Conservation (phyloP, 2,888 invertebrate genomes). For the Galerucella nymphaeae region DNA sequence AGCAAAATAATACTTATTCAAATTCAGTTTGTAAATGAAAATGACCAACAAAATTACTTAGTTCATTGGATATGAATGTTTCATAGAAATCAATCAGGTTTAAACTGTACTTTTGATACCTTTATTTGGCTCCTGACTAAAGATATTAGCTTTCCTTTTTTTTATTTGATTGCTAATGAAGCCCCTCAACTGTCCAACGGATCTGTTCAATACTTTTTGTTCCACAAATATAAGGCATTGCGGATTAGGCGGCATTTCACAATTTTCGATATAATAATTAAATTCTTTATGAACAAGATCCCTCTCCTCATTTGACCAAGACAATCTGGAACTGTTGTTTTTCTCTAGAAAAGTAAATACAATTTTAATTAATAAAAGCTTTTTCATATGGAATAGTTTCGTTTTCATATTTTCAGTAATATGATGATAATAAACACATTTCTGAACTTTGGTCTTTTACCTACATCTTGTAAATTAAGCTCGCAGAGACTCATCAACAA, state of each 20-base stretch:
- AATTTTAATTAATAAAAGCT: not conserved
- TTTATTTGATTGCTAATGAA: not conserved
- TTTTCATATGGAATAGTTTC: too few species aligned
- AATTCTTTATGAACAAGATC: slow-evolving; percentile 3
- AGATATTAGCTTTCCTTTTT: not conserved
- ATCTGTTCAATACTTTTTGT: not conserved
- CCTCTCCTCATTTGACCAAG: not conserved
- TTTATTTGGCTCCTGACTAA: not conserved
- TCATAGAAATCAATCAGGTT: not conserved
- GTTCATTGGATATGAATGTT: not conserved
- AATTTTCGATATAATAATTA: not conserved
- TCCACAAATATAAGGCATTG: not conserved
- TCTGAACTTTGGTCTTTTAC: not conserved
- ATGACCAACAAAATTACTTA: not conserved
- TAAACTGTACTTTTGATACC: not conserved
- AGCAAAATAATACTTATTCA: not conserved
- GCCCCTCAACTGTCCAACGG: not conserved
- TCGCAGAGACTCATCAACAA: too few species aligned
- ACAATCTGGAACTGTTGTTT: not conserved
- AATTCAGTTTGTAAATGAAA: not conserved
- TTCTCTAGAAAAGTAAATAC: slow-evolving; percentile 3
- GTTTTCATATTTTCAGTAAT: not conserved
- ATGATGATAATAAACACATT: not conserved
- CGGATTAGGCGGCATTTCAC: not conserved
- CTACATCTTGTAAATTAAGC: not conserved